Evolutionary conservation across 64 coral and sea anemone genomes (phyloP).

Genomic region (Montipora sp.): DNA sequence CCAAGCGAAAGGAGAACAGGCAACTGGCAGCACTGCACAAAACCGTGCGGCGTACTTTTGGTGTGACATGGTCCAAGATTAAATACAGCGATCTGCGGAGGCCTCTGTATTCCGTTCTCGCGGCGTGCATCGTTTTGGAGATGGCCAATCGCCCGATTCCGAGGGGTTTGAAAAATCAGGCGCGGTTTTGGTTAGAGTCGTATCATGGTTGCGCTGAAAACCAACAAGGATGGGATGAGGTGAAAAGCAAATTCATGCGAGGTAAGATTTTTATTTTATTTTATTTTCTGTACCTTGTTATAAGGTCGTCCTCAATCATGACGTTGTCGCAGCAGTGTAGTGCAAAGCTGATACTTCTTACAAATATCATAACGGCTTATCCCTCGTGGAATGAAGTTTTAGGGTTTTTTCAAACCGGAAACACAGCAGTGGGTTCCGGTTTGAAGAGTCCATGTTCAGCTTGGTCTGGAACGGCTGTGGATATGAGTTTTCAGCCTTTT

Average conservation of each 20-base stretch:
- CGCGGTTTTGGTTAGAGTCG: constrained; percentile 66
- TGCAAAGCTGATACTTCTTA: neutral
- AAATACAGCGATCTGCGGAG: constrained; percentile 80
- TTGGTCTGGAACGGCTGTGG: no score
- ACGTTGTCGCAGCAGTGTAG: neutral
- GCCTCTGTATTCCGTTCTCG: constrained; percentile 93
- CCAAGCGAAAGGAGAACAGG: constrained; percentile 86
- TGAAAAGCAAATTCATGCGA: constrained; percentile 22
- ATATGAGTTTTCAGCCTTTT: neutral
- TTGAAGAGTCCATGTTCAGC: neutral
- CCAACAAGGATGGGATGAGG: constrained; percentile 10
- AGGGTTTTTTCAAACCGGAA: constrained; percentile 10
- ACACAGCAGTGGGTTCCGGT: constrained; percentile 30
- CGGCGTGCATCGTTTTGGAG: constrained; percentile 87
- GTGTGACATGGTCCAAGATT: constrained; percentile 91
- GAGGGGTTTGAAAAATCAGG: constrained; percentile 75
- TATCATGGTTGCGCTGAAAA: constrained; percentile 85
- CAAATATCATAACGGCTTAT: neutral
- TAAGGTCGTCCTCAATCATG: neutral
- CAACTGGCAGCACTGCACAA: constrained; percentile 79
- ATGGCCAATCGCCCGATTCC: constrained; percentile 61
- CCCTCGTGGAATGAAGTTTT: constrained; percentile 10
- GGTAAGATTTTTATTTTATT: neutral
- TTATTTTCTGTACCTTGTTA: neutral
- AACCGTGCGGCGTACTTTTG: constrained; percentile 82